These are phyloP conservation scores for Argyra leucocephala DNA, from an alignment of 2,888 invertebrate genomes.

Conservation along the genomic window DNA sequence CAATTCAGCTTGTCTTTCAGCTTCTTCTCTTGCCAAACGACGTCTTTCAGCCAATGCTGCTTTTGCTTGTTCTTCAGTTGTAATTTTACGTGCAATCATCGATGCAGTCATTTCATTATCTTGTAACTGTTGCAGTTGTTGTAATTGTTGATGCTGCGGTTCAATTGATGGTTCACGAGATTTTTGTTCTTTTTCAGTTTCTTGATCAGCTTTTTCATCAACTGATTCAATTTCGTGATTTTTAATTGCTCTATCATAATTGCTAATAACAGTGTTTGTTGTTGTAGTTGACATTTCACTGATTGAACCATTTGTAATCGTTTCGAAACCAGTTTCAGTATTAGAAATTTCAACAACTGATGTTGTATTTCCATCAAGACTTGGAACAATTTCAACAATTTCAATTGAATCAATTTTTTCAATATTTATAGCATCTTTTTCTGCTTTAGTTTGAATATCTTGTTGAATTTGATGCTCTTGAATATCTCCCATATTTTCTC, in stretches of 20 bases:
- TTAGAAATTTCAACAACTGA: constrained; percentile 20
- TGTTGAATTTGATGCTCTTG: constrained; percentile 21
- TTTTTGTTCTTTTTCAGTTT: constrained; percentile 28
- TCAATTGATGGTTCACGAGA: constrained; percentile 32
- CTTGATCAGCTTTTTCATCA: constrained; percentile 38
- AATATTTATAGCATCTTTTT: constrained; percentile 41
- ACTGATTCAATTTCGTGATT: constrained; percentile 25
- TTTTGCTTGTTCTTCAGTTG: constrained; percentile 87
- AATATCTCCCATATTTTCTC: constrained; percentile 12
- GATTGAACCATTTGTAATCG: not conserved
- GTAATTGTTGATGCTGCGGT: too few relatives aligned
- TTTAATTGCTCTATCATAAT: constrained; percentile 18
- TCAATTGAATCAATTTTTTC: constrained; percentile 33
- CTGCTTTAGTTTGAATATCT: constrained; percentile 40
- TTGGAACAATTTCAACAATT: constrained; percentile 20
- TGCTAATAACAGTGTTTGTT: constrained; percentile 17
- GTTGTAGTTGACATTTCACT: constrained; percentile 28
- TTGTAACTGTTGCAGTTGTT: constrained; percentile 5
- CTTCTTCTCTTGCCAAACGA: constrained; percentile 79
- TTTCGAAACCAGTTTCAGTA: constrained; percentile 14
- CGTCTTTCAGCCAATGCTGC: constrained; percentile 85
- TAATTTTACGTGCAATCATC: constrained; percentile 63
- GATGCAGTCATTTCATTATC: constrained; percentile 48
- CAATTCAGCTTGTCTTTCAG: constrained; percentile 79
- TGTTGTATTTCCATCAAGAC: constrained; percentile 20